Conservation (phyloP, 2,113 vertebrate genomes). For the Melanerpes aurifrons region DNA sequence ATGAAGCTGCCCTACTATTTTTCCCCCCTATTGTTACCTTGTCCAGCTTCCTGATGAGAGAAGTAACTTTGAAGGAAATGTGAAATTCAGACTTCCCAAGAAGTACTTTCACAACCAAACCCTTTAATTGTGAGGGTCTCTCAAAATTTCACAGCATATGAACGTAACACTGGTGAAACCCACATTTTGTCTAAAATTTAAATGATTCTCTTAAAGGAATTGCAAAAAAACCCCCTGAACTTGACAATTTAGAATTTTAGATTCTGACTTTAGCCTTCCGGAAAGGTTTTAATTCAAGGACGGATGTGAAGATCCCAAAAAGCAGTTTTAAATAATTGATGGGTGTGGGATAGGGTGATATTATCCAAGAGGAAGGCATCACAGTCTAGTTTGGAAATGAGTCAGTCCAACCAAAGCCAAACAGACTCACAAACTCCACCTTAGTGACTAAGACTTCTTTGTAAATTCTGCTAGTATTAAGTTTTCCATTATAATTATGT, state of each 20-base stretch:
- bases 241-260: not conserved
- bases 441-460: conserved; percentile 52
- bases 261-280: not conserved
- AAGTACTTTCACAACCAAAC: not conserved
- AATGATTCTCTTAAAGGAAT: not conserved
- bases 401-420: conserved; percentile 44
- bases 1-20: not conserved
- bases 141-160: not conserved
- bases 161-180: not conserved
- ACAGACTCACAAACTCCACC: conserved; percentile 37
- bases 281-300: not conserved
- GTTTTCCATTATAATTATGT: conserved; percentile 52
- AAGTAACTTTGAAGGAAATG: not conserved
- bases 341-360: conserved; percentile 37
- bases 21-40: not conserved
- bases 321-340: conserved; percentile 16
- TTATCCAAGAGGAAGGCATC: conserved; percentile 44
- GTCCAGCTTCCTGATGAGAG: not conserved
- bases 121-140: not conserved
- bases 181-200: not conserved
- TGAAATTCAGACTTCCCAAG: not conserved
- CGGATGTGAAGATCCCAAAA: not conserved
- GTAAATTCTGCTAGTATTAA: conserved; percentile 41
- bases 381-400: conserved; percentile 25
- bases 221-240: not conserved